A percentile compares a stretch with the other conserved stretches of the same genome.
Conservation (phyloP, 2,888 invertebrate species). For the Drosophila cracens region DNA sequence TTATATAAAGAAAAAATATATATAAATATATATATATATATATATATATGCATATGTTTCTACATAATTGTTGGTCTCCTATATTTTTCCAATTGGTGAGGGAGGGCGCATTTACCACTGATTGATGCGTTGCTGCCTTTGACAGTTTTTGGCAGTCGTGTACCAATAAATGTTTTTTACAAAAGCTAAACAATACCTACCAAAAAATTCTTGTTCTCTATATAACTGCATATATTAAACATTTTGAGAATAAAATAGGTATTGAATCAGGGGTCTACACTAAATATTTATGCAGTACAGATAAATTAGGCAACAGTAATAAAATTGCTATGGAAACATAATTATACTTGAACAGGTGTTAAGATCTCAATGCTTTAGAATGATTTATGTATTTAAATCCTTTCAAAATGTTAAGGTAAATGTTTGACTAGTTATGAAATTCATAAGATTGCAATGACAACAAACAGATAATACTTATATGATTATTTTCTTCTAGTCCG, state of each 20-base stretch:
- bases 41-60: conserved; percentile 11
- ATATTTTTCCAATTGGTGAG: conserved; percentile 26
- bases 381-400: neutral
- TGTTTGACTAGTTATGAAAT: neutral
- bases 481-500: neutral
- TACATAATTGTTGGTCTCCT: conserved; percentile 28
- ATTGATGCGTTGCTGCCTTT: conserved; percentile 71
- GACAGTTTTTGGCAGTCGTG: conserved; percentile 59
- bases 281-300: conserved; percentile 38
- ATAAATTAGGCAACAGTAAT: conserved; percentile 32
- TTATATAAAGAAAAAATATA: conserved; percentile 2
- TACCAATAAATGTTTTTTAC: conserved; percentile 65
- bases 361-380: neutral
- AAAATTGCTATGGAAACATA: conserved; percentile 10
- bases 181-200: conserved; percentile 52
- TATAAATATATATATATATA: neutral
- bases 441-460: neutral
- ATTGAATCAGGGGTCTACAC: conserved; percentile 49
- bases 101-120: conserved; percentile 47
- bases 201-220: neutral
- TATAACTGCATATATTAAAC: conserved; percentile 25
- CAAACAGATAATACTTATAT: neutral
- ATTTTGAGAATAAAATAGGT: conserved; percentile 31
- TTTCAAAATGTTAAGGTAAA: neutral
- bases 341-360: conserved; percentile 1